These are phyloP conservation scores for Ctenochaetus hawaiiensis DNA, from an alignment of 2,797 vertebrate species.

Conservation along the genomic window DNA sequence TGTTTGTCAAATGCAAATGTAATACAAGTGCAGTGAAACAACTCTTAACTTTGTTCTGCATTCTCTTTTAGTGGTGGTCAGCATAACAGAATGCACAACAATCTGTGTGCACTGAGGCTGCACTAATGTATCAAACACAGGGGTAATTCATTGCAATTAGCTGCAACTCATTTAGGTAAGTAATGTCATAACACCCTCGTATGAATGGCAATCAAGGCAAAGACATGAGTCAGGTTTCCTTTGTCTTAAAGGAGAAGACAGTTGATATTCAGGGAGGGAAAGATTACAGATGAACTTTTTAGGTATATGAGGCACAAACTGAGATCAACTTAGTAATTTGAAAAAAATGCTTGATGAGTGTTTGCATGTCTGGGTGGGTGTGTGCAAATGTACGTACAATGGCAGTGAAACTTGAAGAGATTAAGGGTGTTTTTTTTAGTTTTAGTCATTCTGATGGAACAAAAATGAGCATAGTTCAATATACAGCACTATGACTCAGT, in stretches of 20 bases:
- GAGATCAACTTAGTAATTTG: slow-evolving; percentile 21
- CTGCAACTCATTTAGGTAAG: slow-evolving; percentile 81
- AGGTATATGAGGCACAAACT: slow-evolving; percentile 8
- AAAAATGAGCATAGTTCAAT: no score
- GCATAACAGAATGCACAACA: slow-evolving; percentile 62
- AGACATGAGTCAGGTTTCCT: slow-evolving; percentile 65
- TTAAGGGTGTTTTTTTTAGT: no score
- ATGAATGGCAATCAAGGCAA: slow-evolving; percentile 76
- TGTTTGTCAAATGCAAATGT: slow-evolving; percentile 36
- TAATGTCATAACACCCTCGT: slow-evolving; percentile 79
- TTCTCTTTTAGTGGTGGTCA: slow-evolving; percentile 57
- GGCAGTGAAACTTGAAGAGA: no score
- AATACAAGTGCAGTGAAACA: slow-evolving; percentile 41
- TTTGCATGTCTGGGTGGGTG: neutral
- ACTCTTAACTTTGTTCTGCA: slow-evolving; percentile 53
- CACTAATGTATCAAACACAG: slow-evolving; percentile 84
- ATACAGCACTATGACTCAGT: no score
- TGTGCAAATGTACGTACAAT: neutral
- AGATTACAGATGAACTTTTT: slow-evolving; percentile 29
- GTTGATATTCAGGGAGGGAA: slow-evolving; percentile 44
- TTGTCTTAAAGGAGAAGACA: slow-evolving; percentile 31
- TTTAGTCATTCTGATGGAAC: no score
- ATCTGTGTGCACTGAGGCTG: slow-evolving; percentile 76
- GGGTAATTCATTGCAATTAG: slow-evolving; percentile 85
- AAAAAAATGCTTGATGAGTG: slow-evolving; percentile 4